Base-by-base conservation (phyloP, 2,888 invertebrate species). In the Cosmia pyralina region DNA sequence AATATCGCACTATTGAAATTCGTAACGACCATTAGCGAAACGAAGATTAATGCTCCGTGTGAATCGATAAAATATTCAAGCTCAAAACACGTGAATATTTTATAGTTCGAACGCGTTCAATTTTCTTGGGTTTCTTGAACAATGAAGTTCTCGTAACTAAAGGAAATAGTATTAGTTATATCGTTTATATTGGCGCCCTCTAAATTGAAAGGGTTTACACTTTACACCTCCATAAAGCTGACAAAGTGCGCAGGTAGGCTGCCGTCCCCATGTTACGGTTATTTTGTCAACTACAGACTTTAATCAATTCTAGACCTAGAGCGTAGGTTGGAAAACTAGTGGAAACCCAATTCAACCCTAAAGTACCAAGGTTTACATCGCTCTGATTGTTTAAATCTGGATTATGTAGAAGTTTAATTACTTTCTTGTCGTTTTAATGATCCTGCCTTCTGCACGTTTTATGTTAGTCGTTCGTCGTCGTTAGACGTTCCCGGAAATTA, bases 221-320 rank as follows among this genome's bases (percentile, higher is more conserved):
- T 52, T 69, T 72, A 72, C 53, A 59, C 64, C 52, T 59, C 62
- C 10, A 74, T 75, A 79, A 82, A 72, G 62, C 74, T 72, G 65
- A 66, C 59, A 77, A 71, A 72, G 62, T 53, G 58, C 44, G 60
- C 19, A 74, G 64, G 68, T 55, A 62, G 72, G 53, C 67, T 62
- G 41, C 71, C 69, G 66, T 41, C 41, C 72, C 62, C 64, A 63
- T 66, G 67, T 71, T 62, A 77, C 65, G 72, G 73, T 72, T 73
- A 77, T 84, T 78, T 76, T 77, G 75, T 80, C 80, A 84, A 77
- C 80, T 76, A 85, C 63, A 73, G 77, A 57, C 64, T 79, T 80
- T 84, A 85, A 85, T 85, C 85, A 84, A 84, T 82, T 85, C 60
- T 65, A 69, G 66, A 13, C 69, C 64, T 72, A 46, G 64, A 67